Base-by-base conservation (phyloP, 2,797 vertebrate genomes). In the Gallinago stenura region DNA sequence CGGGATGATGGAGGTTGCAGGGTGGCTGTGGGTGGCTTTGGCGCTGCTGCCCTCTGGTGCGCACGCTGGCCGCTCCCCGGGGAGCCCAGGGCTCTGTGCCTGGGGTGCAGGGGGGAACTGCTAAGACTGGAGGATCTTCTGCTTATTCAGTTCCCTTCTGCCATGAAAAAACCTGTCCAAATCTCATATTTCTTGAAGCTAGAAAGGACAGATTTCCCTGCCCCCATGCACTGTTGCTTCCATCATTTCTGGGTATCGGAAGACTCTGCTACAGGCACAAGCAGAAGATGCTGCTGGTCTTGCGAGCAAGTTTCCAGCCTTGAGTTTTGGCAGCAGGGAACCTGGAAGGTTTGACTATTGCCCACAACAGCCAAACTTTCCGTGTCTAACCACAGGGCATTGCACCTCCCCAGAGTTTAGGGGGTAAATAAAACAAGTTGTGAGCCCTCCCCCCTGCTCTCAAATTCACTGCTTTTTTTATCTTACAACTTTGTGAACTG, bases 41-140 rank as follows among this genome's bases (percentile, higher is more conserved):
- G 87, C 83, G 51, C 89, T 96, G 93, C 96, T 97, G 96, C 95
- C 93, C 93, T 97, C 94, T 95, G 96, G 50, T 88, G 93, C 83
- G 0, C 45, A 8, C 0, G 0, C 39, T 17, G 35, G 30, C 69
- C 2, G 4, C 31, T 85, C 93, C 76, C 71, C 0, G 0, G 71
- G 79, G 66, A 77, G 56, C 37, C 28, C 1, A 8, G 15, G 28
- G 26, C 48, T 56, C 41, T 13, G 70, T 77, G 61, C 28, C 26
- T 7, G 31, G 48, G 28, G 30, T 61, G 35, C 39, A 2, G 9
- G 68, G 53, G 9, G 14, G 7, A 15, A 10, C 28, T 30, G 2
- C 17, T 45, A 2, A 12, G 50, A 20, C 9, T 1, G 24, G 14
- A 76, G 31, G 11, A 9, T 33, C 48, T 91, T 73, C 48, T 87